Evolutionary conservation across 2,797 vertebrate species (phyloP).

Genomic region (Botia kubotai): DNA sequence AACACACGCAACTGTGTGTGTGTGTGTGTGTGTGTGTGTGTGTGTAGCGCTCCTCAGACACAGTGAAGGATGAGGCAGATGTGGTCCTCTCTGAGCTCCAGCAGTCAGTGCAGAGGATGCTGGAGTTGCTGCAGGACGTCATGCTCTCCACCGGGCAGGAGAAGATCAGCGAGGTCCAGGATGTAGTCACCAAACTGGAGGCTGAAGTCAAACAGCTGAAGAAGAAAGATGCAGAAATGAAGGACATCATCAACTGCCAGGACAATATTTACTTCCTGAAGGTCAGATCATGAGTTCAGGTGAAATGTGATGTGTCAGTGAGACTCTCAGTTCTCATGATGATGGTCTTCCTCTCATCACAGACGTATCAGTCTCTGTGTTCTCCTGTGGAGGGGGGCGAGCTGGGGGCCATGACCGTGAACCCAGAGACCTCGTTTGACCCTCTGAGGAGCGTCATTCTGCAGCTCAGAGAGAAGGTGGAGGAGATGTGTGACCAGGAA

Average conservation of each 20-base stretch:
- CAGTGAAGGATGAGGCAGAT: slow-evolving; percentile 61
- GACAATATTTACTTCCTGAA: slow-evolving; percentile 80
- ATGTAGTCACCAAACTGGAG: slow-evolving; percentile 71
- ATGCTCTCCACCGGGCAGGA: slow-evolving; percentile 72
- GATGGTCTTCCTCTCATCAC: not conserved
- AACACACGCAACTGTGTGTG: too few relatives aligned
- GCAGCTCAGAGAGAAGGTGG: slow-evolving; percentile 75
- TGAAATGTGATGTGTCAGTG: too few relatives aligned
- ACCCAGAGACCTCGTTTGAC: slow-evolving; percentile 73
- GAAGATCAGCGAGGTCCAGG: slow-evolving; percentile 76
- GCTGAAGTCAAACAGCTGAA: slow-evolving; percentile 71
- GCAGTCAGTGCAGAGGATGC: slow-evolving; percentile 75
- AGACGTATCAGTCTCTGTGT: slow-evolving; percentile 74
- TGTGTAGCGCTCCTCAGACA: slow-evolving; percentile 68
- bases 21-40: slow-evolving; percentile 36
- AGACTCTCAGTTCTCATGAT: not conserved
- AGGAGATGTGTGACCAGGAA: slow-evolving; percentile 80
- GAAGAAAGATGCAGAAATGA: slow-evolving; percentile 75
- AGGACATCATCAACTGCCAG: slow-evolving; percentile 71
- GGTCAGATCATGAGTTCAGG: slow-evolving; percentile 61
- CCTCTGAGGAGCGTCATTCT: slow-evolving; percentile 65
- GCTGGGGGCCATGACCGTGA: slow-evolving; percentile 68
- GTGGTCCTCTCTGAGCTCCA: slow-evolving; percentile 71
- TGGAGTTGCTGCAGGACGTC: slow-evolving; percentile 75
- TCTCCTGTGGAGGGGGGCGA: slow-evolving; percentile 69